phyloP scores from a whole-genome alignment of 2,888 invertebrate species.

The Pollenia labialis region DNA sequence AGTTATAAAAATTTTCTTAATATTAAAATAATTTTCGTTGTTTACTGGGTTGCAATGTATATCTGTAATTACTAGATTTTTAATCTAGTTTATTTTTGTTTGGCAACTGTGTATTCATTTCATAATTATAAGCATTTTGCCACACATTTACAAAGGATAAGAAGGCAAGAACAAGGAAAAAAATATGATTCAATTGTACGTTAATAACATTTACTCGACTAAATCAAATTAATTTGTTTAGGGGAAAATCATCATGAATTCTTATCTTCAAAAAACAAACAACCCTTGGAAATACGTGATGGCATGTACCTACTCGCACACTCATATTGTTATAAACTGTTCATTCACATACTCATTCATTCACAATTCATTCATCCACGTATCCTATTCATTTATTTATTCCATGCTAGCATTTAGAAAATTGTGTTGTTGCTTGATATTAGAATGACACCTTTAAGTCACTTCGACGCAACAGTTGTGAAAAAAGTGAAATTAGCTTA shows the following conservation, averaged over 20 bases:
- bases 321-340: constrained; percentile 19
- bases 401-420: too few species aligned
- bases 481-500: too few species aligned
- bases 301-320: constrained; percentile 25
- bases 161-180: constrained; percentile 26
- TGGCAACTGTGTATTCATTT: constrained; percentile 57
- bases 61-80: constrained; percentile 19
- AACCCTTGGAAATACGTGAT: constrained; percentile 49
- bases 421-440: too few species aligned
- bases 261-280: constrained; percentile 57
- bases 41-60: background rate
- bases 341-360: constrained; percentile 8
- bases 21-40: too few species aligned
- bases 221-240: constrained; percentile 69
- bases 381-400: too few species aligned
- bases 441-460: too few species aligned
- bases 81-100: constrained; percentile 25
- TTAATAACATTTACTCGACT: constrained; percentile 62
- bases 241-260: constrained; percentile 63
- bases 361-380: background rate
- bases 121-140: constrained; percentile 48
- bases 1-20: too few species aligned
- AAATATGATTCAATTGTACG: constrained; percentile 58
- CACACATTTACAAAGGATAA: constrained; percentile 30
- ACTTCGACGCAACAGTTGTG: too few species aligned